A percentile compares a stretch with the other conserved stretches of the same genome.
Evolutionary conservation across 2,888 invertebrate genomes (phyloP).

Genomic region (Stenchaetothrips biformis): DNA sequence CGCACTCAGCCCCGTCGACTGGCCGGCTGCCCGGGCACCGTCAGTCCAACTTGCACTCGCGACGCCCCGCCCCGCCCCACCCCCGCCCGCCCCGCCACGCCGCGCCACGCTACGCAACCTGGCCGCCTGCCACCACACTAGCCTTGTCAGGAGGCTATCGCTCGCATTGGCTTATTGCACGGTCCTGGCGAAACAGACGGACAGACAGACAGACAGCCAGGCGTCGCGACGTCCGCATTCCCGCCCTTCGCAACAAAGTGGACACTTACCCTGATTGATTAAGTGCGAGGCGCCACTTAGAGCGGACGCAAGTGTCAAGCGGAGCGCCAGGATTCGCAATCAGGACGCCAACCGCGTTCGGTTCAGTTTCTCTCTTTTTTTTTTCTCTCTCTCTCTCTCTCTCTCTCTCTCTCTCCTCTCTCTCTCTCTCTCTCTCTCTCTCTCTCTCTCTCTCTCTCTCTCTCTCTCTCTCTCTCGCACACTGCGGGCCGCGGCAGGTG

Average conservation of each 20-base stretch:
- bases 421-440: too few species aligned
- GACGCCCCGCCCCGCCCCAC: not conserved
- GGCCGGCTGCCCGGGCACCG: not conserved
- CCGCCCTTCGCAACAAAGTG: not conserved
- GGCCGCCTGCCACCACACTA: not conserved
- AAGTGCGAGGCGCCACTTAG: too few species aligned
- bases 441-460: too few species aligned
- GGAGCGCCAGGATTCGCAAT: not conserved
- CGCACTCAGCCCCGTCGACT: not conserved
- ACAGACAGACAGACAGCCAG: conserved; percentile 9
- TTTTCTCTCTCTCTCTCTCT: too few species aligned
- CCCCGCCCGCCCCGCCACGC: not conserved
- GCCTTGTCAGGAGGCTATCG: too few species aligned
- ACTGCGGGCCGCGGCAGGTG: too few species aligned
- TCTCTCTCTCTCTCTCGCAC: too few species aligned
- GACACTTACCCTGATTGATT: not conserved
- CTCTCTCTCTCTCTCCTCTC: too few species aligned
- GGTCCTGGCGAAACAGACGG: not conserved
- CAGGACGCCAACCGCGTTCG: too few species aligned
- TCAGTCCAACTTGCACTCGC: not conserved
- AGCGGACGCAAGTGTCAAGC: not conserved
- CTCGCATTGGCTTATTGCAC: too few species aligned
- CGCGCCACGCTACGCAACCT: not conserved
- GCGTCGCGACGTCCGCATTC: not conserved
- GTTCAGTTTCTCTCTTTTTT: too few species aligned